These are phyloP conservation scores for Saguinus imperator DNA, from an alignment of 2,113 vertebrate genomes.

Conservation along the genomic window DNA sequence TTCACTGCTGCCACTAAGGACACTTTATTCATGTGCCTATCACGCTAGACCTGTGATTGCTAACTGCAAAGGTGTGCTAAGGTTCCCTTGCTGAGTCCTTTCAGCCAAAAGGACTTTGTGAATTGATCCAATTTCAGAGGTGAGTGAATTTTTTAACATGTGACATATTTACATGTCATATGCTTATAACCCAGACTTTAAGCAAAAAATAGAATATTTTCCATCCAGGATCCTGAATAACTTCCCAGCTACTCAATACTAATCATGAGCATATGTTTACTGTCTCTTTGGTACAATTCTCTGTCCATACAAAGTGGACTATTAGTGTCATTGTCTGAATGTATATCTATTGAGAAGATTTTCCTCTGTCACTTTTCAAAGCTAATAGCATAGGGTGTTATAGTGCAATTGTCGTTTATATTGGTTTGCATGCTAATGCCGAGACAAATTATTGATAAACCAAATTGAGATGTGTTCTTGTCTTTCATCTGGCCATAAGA, in stretches of 20 bases:
- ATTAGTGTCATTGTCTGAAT: background rate
- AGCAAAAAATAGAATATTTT: background rate
- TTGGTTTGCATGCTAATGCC: background rate
- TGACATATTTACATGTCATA: background rate
- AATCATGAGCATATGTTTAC: background rate
- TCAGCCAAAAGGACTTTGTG: background rate
- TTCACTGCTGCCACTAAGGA: background rate
- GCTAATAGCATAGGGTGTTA: background rate
- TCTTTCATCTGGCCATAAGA: background rate
- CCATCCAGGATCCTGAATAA: background rate
- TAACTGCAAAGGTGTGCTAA: background rate
- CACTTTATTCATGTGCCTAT: background rate
- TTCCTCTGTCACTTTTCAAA: background rate
- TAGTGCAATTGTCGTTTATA: background rate
- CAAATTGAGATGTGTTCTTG: background rate
- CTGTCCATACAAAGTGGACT: background rate
- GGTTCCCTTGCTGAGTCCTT: background rate
- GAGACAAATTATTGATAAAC: background rate
- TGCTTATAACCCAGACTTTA: background rate
- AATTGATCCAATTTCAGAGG: background rate
- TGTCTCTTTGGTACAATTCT: background rate
- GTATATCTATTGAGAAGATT: background rate
- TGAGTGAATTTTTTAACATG: background rate
- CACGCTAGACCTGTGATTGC: background rate
- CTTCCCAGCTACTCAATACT: background rate